Percentiles rank a stretch among this genome's conserved stretches.
These are phyloP conservation scores for Percopsis transmontana DNA, from an alignment of 2,113 vertebrate species.

Conservation along the genomic window DNA sequence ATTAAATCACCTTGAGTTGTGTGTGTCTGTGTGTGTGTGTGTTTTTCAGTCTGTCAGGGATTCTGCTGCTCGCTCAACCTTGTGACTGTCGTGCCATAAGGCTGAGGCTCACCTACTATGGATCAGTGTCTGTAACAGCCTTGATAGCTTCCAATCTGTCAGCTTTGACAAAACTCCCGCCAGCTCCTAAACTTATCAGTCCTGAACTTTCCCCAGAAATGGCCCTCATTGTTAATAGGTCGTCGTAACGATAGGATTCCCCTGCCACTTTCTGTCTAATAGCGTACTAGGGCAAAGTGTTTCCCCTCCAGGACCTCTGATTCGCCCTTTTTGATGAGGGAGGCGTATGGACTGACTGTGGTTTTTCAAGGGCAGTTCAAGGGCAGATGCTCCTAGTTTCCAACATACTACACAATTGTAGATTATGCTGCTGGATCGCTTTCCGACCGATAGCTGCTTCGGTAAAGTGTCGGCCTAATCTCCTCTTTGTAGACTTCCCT, in stretches of 20 bases:
- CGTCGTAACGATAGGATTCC: not conserved
- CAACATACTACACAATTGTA: too few species aligned
- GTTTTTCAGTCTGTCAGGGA: slow-evolving; percentile 1
- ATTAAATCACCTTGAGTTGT: slow-evolving; percentile 26
- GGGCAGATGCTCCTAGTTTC: too few species aligned
- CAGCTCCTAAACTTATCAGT: not conserved
- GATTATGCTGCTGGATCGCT: too few species aligned
- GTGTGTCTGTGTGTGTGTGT: slow-evolving; percentile 1
- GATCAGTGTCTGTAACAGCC: not conserved
- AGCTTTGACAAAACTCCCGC: not conserved
- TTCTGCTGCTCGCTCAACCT: not conserved
- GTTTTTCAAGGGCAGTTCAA: too few species aligned
- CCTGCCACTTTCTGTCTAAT: not conserved
- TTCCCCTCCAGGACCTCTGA: not conserved
- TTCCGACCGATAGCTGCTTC: too few species aligned
- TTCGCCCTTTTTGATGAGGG: not conserved
- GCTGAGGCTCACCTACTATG: not conserved
- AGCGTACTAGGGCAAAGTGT: not conserved
- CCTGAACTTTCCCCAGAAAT: not conserved
- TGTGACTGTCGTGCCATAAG: slow-evolving; percentile 3
- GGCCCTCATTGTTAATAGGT: not conserved
- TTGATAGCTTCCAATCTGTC: not conserved
- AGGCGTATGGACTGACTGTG: too few species aligned
- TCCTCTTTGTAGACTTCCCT: too few species aligned
- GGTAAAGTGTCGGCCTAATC: too few species aligned